Evolutionary conservation across 2,113 vertebrate species (phyloP).

Genomic region (Hemiprocne comata): DNA sequence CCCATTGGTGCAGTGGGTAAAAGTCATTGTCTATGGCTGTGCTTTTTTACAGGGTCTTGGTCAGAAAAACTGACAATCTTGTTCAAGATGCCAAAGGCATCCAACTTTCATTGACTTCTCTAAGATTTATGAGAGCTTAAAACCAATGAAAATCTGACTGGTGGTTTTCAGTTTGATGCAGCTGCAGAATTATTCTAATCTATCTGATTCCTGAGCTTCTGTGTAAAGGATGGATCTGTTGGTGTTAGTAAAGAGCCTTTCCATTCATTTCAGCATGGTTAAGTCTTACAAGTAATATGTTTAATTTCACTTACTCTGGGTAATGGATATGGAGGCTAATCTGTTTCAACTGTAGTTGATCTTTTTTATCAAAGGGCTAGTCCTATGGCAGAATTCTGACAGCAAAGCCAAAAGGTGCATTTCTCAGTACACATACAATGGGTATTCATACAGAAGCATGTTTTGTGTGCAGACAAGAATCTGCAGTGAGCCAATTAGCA

Average conservation of each 20-base stretch:
- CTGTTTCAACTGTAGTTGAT: not conserved
- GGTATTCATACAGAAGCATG: not conserved
- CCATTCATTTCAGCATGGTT: not conserved
- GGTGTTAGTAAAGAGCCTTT: not conserved
- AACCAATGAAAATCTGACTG: not conserved
- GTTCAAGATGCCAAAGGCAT: not conserved
- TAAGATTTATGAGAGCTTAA: not conserved
- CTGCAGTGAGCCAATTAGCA: not conserved
- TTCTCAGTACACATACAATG: not conserved
- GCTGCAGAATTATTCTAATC: not conserved
- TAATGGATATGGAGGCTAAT: not conserved
- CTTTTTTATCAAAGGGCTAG: not conserved
- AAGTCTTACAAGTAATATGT: not conserved
- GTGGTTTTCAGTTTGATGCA: not conserved
- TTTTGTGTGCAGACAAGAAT: not conserved
- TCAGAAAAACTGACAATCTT: not conserved
- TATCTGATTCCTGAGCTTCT: not conserved
- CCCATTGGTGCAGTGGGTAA: not conserved
- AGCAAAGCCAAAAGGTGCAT: not conserved
- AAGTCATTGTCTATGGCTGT: rapidly evolving
- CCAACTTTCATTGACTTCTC: not conserved
- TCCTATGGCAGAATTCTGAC: not conserved
- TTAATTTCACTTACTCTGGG: not conserved
- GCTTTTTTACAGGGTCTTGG: not conserved
- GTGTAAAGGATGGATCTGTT: rapidly evolving